Base-by-base conservation (phyloP, 2,888 invertebrate genomes). In the Tipula lateralis region DNA sequence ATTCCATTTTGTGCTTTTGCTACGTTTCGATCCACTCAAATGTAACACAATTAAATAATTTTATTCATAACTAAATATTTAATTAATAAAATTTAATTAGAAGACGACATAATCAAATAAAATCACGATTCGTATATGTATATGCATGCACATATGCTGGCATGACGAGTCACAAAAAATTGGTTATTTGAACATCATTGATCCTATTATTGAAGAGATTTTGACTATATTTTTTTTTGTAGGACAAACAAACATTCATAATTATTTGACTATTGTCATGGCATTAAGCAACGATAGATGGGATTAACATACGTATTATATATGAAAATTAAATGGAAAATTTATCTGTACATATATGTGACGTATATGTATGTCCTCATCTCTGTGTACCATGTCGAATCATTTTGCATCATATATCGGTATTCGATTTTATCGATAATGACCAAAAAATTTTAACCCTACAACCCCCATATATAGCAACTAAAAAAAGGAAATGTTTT, bases 1-100 rank as follows among this genome's bases (percentile, higher is more conserved):
- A 66, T 24, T 66, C 19, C 24, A 66, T 66, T 66, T 19, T 50
- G 3, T 36, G 1, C 9, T 50, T 19, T 50, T 50, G 1, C 5
- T 66, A 2, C 24, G 24, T 66, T 66, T 24, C 19, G 24, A 19
- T 66, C 66, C 24, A 9, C 19, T 66, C 24, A 66, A 66, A 66
- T 24, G 13, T 66, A 66, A 66, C 24, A 24, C 66, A 66, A 66
- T 66, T 66, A 66, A 9, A 66, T 66, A 66, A 66, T 66, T 66
- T 19, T 66, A 66, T 66, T 24, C 66, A 66, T 66, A 66, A 24
- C 66, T 66, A 66, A 66, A 66, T 66, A 66, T 66, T 66, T 66
- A 66, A 66, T 66, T 66, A 66, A 66, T 66, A 66, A 12, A 66
- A 66, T 66, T 66, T 66, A 66, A 66, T 66, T 66, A 66, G 6